Percentiles rank a stretch among this genome's conserved stretches.
Conservation (phyloP, 2,888 invertebrate genomes). For the Macropis europaea region DNA sequence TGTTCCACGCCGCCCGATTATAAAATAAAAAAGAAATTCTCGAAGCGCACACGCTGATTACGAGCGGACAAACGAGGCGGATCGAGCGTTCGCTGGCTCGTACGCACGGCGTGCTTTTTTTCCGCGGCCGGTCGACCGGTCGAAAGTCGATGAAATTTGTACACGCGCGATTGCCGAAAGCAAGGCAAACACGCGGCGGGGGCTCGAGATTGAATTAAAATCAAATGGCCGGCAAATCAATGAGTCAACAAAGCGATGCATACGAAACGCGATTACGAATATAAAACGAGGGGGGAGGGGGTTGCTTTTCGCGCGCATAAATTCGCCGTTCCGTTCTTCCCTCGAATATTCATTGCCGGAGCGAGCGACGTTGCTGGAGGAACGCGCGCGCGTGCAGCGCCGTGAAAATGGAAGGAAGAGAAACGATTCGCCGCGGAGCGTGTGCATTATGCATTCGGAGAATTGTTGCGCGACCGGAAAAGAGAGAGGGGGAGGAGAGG, state of each 20-base stretch:
- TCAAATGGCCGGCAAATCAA: constrained; percentile 58
- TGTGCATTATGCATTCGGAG: not conserved
- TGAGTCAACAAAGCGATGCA: constrained; percentile 60
- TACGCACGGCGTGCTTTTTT: too few relatives aligned
- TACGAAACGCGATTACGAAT: constrained; percentile 54
- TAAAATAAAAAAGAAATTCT: too few relatives aligned
- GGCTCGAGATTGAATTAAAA: constrained; percentile 59
- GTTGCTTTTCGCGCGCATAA: constrained; percentile 41
- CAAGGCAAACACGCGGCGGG: constrained; percentile 49
- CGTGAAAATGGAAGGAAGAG: not conserved
- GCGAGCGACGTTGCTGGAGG: too few relatives aligned
- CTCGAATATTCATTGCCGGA: constrained; percentile 41
- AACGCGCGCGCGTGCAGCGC: too few relatives aligned
- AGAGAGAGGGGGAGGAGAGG: not conserved
- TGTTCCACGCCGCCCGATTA: too few relatives aligned
- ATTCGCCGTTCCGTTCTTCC: constrained; percentile 30
- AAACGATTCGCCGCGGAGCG: not conserved
- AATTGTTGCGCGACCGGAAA: not conserved
- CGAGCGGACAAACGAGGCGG: too few relatives aligned
- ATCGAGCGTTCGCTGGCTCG: too few relatives aligned
- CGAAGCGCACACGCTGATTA: too few relatives aligned
- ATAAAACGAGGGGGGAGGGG: constrained; percentile 52
- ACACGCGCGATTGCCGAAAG: constrained; percentile 55
- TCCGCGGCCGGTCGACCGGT: not conserved
- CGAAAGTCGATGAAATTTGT: constrained; percentile 55